These are phyloP conservation scores for Plebejus anna DNA, from an alignment of 2,888 invertebrate genomes.

Conservation along the genomic window DNA sequence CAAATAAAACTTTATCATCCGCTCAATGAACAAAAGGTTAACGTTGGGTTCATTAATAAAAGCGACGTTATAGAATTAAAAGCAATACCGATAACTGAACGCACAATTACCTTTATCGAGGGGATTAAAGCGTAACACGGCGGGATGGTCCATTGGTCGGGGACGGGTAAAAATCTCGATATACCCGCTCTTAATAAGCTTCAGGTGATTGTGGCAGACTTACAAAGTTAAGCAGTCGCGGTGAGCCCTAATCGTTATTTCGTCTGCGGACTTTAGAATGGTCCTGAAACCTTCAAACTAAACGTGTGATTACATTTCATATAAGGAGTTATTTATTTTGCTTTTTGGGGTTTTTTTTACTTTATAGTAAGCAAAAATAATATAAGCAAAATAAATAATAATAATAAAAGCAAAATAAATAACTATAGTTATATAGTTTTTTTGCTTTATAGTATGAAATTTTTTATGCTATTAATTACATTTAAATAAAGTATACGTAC, in stretches of 20 bases:
- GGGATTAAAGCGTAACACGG: slow-evolving; percentile 62
- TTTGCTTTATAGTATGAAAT: not conserved
- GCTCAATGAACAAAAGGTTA: slow-evolving; percentile 30
- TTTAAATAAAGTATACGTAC: too few species aligned
- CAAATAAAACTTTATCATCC: slow-evolving; percentile 8
- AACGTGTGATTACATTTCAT: slow-evolving; percentile 37
- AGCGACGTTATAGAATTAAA: slow-evolving; percentile 48
- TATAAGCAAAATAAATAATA: too few species aligned
- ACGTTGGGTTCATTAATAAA: slow-evolving; percentile 43
- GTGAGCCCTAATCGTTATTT: slow-evolving; percentile 76
- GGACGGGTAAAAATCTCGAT: slow-evolving; percentile 58
- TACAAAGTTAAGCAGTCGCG: slow-evolving; percentile 71
- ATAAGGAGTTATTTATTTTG: not conserved
- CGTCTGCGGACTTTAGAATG: slow-evolving; percentile 76
- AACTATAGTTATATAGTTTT: too few species aligned
- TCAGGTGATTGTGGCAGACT: slow-evolving; percentile 70
- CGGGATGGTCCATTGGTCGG: slow-evolving; percentile 40
- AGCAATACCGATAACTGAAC: slow-evolving; percentile 65
- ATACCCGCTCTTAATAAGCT: slow-evolving; percentile 56
- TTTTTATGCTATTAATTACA: too few species aligned
- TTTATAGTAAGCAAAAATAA: too few species aligned
- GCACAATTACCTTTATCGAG: slow-evolving; percentile 67
- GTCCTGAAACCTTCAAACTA: slow-evolving; percentile 50
- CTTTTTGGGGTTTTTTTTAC: not conserved
- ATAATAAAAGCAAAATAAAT: too few species aligned